Percentiles rank a stretch among this genome's conserved stretches.
These are phyloP conservation scores for Sebastiscus albofasciatus DNA, from an alignment of 2,797 vertebrate species.

Conservation along the genomic window DNA sequence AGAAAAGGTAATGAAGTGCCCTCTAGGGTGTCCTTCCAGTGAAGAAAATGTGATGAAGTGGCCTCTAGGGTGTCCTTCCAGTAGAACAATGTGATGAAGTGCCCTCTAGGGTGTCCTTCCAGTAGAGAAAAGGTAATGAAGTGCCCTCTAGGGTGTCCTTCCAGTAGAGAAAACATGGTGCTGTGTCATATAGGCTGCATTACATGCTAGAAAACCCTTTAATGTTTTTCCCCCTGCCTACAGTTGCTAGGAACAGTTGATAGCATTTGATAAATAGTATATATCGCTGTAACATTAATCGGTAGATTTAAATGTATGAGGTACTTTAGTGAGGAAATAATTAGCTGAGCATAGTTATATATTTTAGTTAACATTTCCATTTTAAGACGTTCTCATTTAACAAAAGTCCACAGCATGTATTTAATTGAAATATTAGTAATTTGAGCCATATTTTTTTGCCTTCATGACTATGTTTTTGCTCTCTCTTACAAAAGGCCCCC, in stretches of 20 bases:
- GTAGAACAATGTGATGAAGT: too few relatives aligned
- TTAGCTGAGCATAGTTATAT: not conserved
- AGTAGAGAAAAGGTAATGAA: accelerated
- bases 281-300: not conserved
- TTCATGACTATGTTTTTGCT: not conserved
- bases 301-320: slow-evolving; percentile 1
- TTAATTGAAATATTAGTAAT: not conserved
- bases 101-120: too few relatives aligned
- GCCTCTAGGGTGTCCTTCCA: too few relatives aligned
- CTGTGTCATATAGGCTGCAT: too few relatives aligned
- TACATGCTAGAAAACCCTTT: too few relatives aligned
- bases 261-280: slow-evolving; percentile 9
- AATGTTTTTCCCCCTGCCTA: not conserved
- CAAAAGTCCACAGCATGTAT: not conserved
- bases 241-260: not conserved
- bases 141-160: too few relatives aligned
- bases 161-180: too few relatives aligned
- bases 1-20: accelerated
- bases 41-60: accelerated
- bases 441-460: not conserved
- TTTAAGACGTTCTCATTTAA: not conserved
- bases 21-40: too few relatives aligned
- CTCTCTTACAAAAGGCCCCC: not conserved
- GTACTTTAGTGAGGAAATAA: not conserved
- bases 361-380: not conserved